A percentile compares a stretch with the other conserved stretches of the same genome.
phyloP scores from a whole-genome alignment of 2,888 invertebrate genomes.

The Orthonychiurus folsomi region DNA sequence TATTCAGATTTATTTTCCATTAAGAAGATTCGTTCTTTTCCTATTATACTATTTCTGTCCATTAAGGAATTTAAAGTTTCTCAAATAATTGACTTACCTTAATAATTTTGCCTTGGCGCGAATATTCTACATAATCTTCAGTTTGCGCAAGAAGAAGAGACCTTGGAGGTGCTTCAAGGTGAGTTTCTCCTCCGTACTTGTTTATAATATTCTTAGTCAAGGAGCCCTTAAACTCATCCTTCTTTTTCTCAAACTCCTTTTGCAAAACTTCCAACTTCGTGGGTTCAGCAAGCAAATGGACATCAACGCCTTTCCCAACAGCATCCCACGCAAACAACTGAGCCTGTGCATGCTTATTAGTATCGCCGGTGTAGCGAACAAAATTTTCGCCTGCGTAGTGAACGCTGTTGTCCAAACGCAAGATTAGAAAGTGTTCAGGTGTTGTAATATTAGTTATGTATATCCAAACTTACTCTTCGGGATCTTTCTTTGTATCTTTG shows the following conservation, averaged over 20 bases:
- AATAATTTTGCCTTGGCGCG: conserved; percentile 74
- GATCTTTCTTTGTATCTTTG: conserved; percentile 48
- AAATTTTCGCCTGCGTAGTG: conserved; percentile 95
- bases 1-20: too few relatives aligned
- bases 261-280: conserved; percentile 89
- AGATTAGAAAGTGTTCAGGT: background rate
- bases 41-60: conserved; percentile 35
- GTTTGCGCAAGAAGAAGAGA: conserved; percentile 87
- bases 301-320: conserved; percentile 82
- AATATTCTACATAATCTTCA: conserved; percentile 92
- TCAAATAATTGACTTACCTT: conserved; percentile 41
- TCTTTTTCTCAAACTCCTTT: conserved; percentile 79
- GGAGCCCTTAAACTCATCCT: conserved; percentile 77
- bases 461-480: conserved; percentile 53
- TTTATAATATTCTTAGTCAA: conserved; percentile 73
- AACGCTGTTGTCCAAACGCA: conserved; percentile 47
- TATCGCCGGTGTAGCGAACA: conserved; percentile 88
- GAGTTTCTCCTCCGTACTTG: conserved; percentile 91
- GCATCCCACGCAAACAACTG: conserved; percentile 98
- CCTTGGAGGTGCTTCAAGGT: conserved; percentile 76
- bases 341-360: conserved; percentile 75
- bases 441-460: background rate
- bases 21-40: background rate
- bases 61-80: conserved; percentile 18
- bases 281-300: conserved; percentile 92